Evolutionary conservation across 2,888 invertebrate species (phyloP).

Genomic region (Leptodirus hochenwartii): DNA sequence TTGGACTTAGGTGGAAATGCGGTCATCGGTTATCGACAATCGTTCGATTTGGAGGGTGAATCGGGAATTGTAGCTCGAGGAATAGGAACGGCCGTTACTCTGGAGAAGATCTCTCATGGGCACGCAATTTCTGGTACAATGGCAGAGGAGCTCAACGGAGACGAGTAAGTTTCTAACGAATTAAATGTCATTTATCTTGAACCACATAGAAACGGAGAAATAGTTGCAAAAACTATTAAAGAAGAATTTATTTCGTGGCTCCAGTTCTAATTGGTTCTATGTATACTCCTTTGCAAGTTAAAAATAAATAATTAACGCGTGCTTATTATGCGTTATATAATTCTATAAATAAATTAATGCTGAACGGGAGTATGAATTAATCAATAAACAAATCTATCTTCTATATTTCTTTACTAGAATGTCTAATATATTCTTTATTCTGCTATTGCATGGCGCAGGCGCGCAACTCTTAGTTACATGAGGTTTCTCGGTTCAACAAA

Average conservation of each 20-base stretch:
- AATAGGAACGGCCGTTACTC: slow-evolving; percentile 73
- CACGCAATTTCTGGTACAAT: slow-evolving; percentile 10
- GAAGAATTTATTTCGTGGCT: too few relatives aligned
- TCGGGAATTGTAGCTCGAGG: slow-evolving; percentile 92
- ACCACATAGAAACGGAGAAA: too few relatives aligned
- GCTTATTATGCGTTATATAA: too few relatives aligned
- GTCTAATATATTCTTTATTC: slow-evolving; percentile 9
- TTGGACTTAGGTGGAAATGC: slow-evolving; percentile 88
- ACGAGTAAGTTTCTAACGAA: slow-evolving; percentile 37
- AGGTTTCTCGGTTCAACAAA: slow-evolving; percentile 25
- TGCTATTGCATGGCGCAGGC: slow-evolving; percentile 18
- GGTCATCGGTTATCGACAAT: slow-evolving; percentile 85
- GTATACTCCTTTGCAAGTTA: too few relatives aligned
- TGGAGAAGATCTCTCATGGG: slow-evolving; percentile 39
- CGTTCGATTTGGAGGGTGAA: slow-evolving; percentile 93
- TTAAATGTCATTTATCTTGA: too few relatives aligned
- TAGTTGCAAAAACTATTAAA: too few relatives aligned
- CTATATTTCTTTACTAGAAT: slow-evolving; percentile 3
- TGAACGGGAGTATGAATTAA: too few relatives aligned
- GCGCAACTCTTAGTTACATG: slow-evolving; percentile 24
- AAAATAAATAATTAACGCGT: too few relatives aligned
- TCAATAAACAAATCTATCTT: slow-evolving; percentile 6
- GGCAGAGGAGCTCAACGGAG: slow-evolving; percentile 28
- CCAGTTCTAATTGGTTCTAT: too few relatives aligned
- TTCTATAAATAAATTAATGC: too few relatives aligned